Percentiles rank a stretch among this genome's conserved stretches.
These are phyloP conservation scores for Mesodorylaimus sp. DNA, from an alignment of 2,888 invertebrate genomes.

Conservation along the genomic window DNA sequence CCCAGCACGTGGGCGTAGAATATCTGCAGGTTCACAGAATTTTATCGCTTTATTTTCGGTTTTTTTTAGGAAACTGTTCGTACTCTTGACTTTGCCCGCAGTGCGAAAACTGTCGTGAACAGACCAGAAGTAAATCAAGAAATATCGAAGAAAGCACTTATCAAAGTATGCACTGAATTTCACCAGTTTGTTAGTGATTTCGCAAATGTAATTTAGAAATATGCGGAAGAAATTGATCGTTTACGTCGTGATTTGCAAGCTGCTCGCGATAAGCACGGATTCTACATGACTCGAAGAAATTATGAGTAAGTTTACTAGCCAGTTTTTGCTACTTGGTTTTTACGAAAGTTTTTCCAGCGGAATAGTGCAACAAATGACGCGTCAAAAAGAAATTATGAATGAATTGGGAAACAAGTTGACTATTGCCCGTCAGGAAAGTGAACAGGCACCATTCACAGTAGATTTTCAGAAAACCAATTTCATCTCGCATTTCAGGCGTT, in stretches of 20 bases:
- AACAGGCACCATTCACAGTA: too few relatives aligned
- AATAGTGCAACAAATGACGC: too few relatives aligned
- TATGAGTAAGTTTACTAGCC: conserved; percentile 40
- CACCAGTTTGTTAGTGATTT: too few relatives aligned
- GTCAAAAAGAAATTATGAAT: too few relatives aligned
- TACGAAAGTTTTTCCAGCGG: too few relatives aligned
- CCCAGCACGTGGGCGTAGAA: too few relatives aligned
- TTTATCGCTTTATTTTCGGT: not conserved
- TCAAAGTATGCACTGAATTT: conserved; percentile 31
- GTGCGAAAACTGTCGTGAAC: conserved; percentile 80
- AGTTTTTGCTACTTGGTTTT: too few relatives aligned
- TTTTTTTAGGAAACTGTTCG: conserved; percentile 56
- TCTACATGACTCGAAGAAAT: conserved; percentile 66
- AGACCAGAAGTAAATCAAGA: conserved; percentile 58
- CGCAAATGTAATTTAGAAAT: conserved; percentile 36
- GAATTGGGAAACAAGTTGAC: too few relatives aligned
- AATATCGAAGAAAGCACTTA: conserved; percentile 34
- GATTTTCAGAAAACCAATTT: too few relatives aligned
- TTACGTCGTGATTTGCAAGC: conserved; percentile 67
- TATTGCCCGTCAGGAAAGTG: too few relatives aligned
- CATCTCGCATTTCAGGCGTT: too few relatives aligned
- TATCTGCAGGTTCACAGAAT: too few relatives aligned
- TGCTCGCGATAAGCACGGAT: conserved; percentile 64
- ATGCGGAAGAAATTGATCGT: conserved; percentile 71
- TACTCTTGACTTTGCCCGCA: conserved; percentile 79